These are phyloP conservation scores for Epinotia ramella DNA, from an alignment of 2,888 invertebrate genomes.

Conservation along the genomic window DNA sequence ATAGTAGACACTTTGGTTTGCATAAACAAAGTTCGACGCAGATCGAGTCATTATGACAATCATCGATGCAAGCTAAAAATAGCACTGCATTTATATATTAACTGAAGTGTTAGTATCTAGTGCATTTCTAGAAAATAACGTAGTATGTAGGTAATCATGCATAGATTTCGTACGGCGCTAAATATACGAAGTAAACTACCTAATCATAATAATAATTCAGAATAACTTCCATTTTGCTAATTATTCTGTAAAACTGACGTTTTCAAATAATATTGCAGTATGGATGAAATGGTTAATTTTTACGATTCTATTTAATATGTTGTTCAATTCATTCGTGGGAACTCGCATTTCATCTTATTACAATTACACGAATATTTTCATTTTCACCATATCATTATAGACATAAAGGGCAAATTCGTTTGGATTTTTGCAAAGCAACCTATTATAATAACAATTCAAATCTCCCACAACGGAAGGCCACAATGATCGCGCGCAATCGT, in stretches of 20 bases:
- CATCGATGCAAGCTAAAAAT: too few relatives aligned
- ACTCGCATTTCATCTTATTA: conserved; percentile 16
- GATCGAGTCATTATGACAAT: too few relatives aligned
- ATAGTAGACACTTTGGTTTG: too few relatives aligned
- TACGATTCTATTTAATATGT: conserved; percentile 11
- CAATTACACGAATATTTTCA: conserved; percentile 1
- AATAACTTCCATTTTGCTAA: not conserved
- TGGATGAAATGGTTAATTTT: not conserved
- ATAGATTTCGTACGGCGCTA: not conserved
- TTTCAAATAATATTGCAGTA: not conserved
- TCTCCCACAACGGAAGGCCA: conserved; percentile 50
- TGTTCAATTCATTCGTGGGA: conserved; percentile 21
- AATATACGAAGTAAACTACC: not conserved
- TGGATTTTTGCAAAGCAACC: conserved; percentile 14
- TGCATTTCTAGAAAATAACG: not conserved
- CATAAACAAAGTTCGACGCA: too few relatives aligned
- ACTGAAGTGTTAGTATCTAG: not conserved
- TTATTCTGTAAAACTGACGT: not conserved
- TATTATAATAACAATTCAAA: conserved; percentile 39
- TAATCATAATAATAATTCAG: not conserved
- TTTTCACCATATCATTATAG: conserved; percentile 8
- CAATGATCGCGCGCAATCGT: conserved; percentile 67
- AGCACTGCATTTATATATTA: too few relatives aligned
- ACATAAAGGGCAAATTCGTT: conserved; percentile 18
- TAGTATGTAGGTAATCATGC: not conserved